Base-by-base conservation (phyloP, 64 coral and sea anemone species). In the Astreopora myriophthalma region DNA sequence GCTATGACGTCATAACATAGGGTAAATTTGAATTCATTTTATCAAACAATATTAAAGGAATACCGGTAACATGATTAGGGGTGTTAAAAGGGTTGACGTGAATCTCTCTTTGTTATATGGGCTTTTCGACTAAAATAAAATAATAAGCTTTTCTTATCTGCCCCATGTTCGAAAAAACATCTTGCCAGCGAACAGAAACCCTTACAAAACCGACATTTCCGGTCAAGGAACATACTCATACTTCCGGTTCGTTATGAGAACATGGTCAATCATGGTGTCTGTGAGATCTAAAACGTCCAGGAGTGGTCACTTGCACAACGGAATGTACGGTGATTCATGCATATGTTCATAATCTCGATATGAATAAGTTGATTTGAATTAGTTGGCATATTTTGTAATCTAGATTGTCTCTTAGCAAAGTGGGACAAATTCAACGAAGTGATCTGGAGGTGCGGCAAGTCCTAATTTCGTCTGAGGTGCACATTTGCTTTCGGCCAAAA, bases 401-500 rank as follows among this genome's bases (percentile, higher is more conserved):
- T 55, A 20, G 37, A 61, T 37, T 31, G 57, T 83, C 52, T 64
- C 79, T 32, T 38, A 83, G 79, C 48, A 46, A 49, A 27, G 75
- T 32, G 44, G 44, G 48, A 79, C 75, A 79, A 52, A 79, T 64
- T 73, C 70, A 73, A 73, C 70, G 37, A 73, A 73, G 33, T 33
- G 32, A n/a, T 37, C 33, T 5, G 37, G 70, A 73, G 70, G 70
- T 73, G 70, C 31, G 32, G 38, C 38, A 38, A 65, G 76, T 58
- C 55, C 16, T 80, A 65, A 64, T 83, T 83, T 64, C 33, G 79
- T 83, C 51, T 37, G 32, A 65, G 29, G 22, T 55, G 51, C 19
- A 83, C 33, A 38, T 37, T 83, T 83, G 52, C 38, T 64, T 37
- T 83, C 55, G 57, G 8, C 55, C 9, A 64, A 24, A 83, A 63